Evolutionary conservation across 2,888 invertebrate genomes (phyloP).

Genomic region (Drosophila setosimentum): DNA sequence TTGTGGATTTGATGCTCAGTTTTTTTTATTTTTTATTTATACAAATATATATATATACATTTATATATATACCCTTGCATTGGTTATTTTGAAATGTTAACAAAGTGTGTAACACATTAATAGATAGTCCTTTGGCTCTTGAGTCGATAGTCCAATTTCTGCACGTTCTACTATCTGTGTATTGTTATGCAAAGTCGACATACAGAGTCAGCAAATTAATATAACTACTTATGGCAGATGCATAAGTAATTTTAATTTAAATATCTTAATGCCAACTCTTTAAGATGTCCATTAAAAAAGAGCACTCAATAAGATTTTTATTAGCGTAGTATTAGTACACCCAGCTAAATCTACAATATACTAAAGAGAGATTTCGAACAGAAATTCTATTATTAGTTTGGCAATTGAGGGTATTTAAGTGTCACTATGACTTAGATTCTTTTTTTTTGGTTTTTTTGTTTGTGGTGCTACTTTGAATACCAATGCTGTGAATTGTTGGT

Average conservation of each 20-base stretch:
- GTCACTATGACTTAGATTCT: not conserved
- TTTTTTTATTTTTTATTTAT: conserved; percentile 1
- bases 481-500: conserved; percentile 71
- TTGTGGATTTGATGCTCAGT: conserved; percentile 50
- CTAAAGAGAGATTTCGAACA: not conserved
- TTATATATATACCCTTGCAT: not conserved
- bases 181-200: not conserved
- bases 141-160: not conserved
- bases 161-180: no score
- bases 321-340: not conserved
- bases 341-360: not conserved
- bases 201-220: not conserved
- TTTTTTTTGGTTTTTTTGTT: conserved; percentile 3
- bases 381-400: not conserved
- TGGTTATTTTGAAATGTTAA: no score
- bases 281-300: not conserved
- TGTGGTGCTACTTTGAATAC: conserved; percentile 75
- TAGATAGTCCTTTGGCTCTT: not conserved
- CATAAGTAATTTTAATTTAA: not conserved
- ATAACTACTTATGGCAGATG: not conserved
- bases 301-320: not conserved
- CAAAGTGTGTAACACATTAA: not conserved
- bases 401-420: conserved; percentile 8
- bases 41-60: not conserved
- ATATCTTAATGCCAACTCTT: not conserved